Conservation (phyloP, 2,797 vertebrate genomes). For the Peromyscus nudipes region DNA sequence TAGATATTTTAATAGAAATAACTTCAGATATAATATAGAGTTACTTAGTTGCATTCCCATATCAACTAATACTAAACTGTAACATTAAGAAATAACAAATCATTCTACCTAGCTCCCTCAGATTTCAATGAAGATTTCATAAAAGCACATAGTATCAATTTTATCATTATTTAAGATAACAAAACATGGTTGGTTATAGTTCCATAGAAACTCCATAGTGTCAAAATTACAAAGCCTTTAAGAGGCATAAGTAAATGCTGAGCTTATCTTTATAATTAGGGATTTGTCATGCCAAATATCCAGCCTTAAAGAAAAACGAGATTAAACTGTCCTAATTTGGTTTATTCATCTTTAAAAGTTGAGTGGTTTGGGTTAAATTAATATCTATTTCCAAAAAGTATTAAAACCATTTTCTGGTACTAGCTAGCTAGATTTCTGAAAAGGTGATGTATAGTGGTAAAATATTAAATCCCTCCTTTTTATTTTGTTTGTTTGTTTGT, state of each 20-base stretch:
- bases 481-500: neutral
- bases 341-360: conserved; percentile 29
- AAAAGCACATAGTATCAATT: neutral
- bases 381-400: neutral
- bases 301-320: neutral
- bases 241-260: neutral
- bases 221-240: conserved; percentile 34
- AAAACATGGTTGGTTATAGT: neutral
- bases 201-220: neutral
- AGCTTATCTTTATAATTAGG: neutral
- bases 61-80: neutral
- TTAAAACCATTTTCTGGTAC: neutral
- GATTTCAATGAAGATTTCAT: neutral
- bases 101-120: neutral
- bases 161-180: neutral
- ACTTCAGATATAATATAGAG: neutral
- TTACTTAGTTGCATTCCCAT: neutral
- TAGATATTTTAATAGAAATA: conserved; percentile 4
- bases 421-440: neutral
- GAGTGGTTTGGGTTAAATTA: neutral
- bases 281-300: no score
- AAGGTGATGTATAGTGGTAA: neutral
- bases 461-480: neutral
- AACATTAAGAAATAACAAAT: conserved; percentile 4
- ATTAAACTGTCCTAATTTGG: neutral